Evolutionary conservation across 2,888 invertebrate species (phyloP).

Genomic region (Ichneumon xanthorius): DNA sequence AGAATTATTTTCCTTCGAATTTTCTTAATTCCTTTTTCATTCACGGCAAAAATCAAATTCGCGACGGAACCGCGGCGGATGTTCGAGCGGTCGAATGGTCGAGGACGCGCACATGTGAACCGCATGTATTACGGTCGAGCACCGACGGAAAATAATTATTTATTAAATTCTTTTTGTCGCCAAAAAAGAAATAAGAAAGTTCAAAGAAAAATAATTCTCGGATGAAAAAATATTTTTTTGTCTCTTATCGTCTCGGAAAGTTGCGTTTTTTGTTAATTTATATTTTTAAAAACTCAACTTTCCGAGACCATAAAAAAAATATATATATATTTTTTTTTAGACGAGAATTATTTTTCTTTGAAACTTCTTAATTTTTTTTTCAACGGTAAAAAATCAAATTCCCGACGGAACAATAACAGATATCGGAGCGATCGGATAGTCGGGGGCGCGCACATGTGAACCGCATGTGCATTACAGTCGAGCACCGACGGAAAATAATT

Average conservation of each 20-base stretch:
- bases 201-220: too few relatives aligned
- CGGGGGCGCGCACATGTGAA: conserved; percentile 16
- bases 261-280: too few relatives aligned
- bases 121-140: conserved; percentile 47
- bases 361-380: background rate
- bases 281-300: too few relatives aligned
- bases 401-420: background rate
- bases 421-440: conserved; percentile 68
- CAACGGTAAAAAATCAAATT: background rate
- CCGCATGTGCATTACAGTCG: conserved; percentile 44
- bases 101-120: conserved; percentile 1
- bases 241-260: too few relatives aligned
- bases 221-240: too few relatives aligned
- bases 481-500: conserved; percentile 34
- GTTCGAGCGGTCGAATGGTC: conserved; percentile 69
- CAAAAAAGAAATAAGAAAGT: too few relatives aligned
- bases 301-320: conserved; percentile 11
- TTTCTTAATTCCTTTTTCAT: background rate
- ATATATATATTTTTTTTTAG: too few relatives aligned
- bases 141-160: conserved; percentile 24
- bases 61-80: background rate
- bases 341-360: too few relatives aligned
- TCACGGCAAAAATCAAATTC: background rate
- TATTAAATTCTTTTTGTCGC: too few relatives aligned
- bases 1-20: background rate